Conservation (phyloP, 2,113 vertebrate genomes). For the Leucosticte australis region DNA sequence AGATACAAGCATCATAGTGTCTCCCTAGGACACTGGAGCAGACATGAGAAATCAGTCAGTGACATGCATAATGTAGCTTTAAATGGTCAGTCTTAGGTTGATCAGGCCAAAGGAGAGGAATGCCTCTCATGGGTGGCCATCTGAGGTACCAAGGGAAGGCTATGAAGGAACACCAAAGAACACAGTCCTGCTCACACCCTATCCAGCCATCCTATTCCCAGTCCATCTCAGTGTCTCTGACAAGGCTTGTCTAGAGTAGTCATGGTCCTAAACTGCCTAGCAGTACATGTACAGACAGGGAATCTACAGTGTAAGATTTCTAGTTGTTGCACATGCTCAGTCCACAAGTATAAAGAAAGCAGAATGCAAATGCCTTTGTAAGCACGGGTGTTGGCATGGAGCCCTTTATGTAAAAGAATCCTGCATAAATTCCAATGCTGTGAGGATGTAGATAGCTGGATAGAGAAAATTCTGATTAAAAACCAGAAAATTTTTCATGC, state of each 20-base stretch:
- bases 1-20: too few species aligned
- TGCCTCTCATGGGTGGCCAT: background rate
- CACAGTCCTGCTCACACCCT: background rate
- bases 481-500: background rate
- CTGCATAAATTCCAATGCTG: background rate
- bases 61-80: background rate
- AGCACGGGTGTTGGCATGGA: background rate
- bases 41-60: background rate
- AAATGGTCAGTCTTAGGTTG: background rate
- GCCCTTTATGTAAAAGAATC: background rate
- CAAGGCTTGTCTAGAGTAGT: background rate
- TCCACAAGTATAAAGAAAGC: background rate
- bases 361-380: background rate
- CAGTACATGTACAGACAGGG: background rate
- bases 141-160: background rate
- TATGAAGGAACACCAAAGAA: background rate
- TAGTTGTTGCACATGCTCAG: background rate
- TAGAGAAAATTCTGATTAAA: background rate
- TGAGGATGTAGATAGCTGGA: background rate
- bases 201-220: background rate
- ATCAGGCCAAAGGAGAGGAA: background rate
- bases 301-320: background rate
- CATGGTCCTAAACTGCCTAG: background rate
- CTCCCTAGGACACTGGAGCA: background rate
- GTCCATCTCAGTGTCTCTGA: background rate